Percentiles rank a stretch among this genome's conserved stretches.
Conservation (phyloP, 2,113 vertebrate species). For the Zosterops hypoxanthus region DNA sequence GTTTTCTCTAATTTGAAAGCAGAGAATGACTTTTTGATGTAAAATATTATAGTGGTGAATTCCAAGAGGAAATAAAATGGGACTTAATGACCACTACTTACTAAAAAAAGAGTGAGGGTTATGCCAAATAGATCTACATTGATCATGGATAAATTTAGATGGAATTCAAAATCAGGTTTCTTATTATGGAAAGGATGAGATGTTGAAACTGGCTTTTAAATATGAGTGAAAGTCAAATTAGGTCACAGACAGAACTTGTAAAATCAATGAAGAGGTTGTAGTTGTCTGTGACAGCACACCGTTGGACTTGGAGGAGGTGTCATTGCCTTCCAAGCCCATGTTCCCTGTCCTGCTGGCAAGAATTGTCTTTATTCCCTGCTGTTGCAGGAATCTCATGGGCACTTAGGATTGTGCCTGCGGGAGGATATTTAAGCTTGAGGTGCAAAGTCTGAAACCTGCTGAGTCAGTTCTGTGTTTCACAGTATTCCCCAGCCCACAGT, state of each 20-base stretch:
- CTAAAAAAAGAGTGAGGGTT: not conserved
- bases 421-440: not conserved
- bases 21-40: not conserved
- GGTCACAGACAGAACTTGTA: not conserved
- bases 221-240: not conserved
- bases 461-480: not conserved
- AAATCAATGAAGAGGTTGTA: not conserved
- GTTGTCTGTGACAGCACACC: not conserved
- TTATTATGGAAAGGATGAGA: not conserved
- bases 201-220: not conserved
- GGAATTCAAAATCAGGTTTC: not conserved
- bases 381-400: not conserved
- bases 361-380: not conserved
- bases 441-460: not conserved
- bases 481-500: not conserved
- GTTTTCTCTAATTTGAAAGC: not conserved
- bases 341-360: not conserved
- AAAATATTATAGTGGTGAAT: not conserved
- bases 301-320: not conserved
- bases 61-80: not conserved
- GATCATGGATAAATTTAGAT: constrained; percentile 19
- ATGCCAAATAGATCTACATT: not conserved
- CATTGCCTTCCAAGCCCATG: not conserved
- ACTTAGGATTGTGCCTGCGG: rapidly evolving
- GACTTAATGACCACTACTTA: not conserved